Base-by-base conservation (phyloP, 2,888 invertebrate species). In the Venusia cambrica region DNA sequence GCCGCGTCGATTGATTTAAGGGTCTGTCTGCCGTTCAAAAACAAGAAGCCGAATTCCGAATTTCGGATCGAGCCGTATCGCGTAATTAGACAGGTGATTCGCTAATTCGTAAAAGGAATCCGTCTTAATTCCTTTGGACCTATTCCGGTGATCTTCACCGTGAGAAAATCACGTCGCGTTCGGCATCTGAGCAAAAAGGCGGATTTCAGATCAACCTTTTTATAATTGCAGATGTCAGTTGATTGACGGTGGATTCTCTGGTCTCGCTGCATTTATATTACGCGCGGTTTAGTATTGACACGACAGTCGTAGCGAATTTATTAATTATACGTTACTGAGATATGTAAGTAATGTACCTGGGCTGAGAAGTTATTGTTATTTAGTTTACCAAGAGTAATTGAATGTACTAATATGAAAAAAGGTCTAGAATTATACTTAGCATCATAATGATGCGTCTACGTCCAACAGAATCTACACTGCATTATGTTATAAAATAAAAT, bases 71-170 rank as follows among this genome's bases (percentile, higher is more conserved):
- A 56, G 62, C 55, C 57, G 56, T 48, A 48, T 53, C 59, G 57
- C 59, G 71, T 79, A 84, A 84, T 84, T 83, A 81, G 83, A 80
- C 84, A 84, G 84, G 83, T 83, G 83, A 84, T 80, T 79, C 79
- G 78, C 75, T 85, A 83, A 85, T 85, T 81, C 79, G 66, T 57
- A 67, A 67, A 71, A 73, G 68, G 85, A 80, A 83, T 83, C 64
- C 75, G 71, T 67, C 73, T 73, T 71, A 68, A 72, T 73, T 69
- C 70, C 59, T 48, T 54, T 20, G 31, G 39, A 49, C 60, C 63
- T 63, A 63, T 64, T 63, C 63, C 54, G 58, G 56, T 59, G 68
- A 65, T 62, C 45, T 48, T 26, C 31, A 21, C 69, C 77, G 85
- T 87, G 85, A 79, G 87, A 87, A 87, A 76, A 71, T 85, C 85